phyloP scores from a whole-genome alignment of 2,888 invertebrate genomes.

The Criorhina ranunculi region DNA sequence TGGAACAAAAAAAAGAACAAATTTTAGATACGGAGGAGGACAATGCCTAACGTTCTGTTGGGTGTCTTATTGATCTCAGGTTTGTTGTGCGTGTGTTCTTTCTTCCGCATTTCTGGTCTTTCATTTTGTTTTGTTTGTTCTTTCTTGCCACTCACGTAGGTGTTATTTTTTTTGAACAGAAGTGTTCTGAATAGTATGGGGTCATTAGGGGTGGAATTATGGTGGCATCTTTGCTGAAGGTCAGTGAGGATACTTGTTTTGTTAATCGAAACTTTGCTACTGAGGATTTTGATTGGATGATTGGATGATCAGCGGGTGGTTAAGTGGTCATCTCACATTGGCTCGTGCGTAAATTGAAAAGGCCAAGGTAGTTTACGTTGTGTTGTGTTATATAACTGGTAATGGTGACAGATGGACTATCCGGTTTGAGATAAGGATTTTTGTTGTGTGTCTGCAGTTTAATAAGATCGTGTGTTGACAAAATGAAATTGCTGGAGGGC shows the following conservation, averaged over 20 bases:
- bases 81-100: constrained; percentile 24
- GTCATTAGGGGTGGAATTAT: constrained; percentile 54
- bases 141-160: constrained; percentile 10
- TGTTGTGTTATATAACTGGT: constrained; percentile 23
- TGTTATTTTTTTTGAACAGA: constrained; percentile 1
- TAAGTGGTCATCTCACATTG: background rate
- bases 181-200: background rate
- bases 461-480: background rate
- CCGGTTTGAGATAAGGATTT: constrained; percentile 33
- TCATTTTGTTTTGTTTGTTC: constrained; percentile 15
- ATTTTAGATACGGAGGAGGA: constrained; percentile 62
- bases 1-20: constrained; percentile 13
- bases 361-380: constrained; percentile 4
- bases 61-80: constrained; percentile 50
- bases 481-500: too few species aligned
- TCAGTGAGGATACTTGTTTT: constrained; percentile 36
- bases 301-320: background rate
- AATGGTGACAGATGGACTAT: constrained; percentile 26
- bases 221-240: constrained; percentile 46
- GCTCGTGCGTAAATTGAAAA: background rate
- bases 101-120: constrained; percentile 63
- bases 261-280: background rate
- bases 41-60: constrained; percentile 53
- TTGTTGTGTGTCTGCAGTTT: background rate
- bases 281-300: constrained; percentile 41